Evolutionary conservation across 2,797 vertebrate species (phyloP), one percentile per base, ranked within the genome.

Genomic region (Rousettus madagascariensis): DNA sequence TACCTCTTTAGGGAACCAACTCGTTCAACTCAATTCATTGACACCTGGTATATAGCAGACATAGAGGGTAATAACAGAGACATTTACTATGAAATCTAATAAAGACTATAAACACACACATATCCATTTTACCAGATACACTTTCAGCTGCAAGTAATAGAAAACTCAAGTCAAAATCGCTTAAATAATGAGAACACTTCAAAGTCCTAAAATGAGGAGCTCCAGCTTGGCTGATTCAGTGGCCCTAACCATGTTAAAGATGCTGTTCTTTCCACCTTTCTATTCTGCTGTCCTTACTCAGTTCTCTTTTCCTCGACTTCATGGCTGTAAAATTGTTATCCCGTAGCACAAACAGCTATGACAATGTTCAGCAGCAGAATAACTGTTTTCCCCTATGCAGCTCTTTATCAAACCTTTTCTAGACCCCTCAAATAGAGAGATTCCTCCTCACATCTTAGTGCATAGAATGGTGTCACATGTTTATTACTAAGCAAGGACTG

Each of bases 81-180:
- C 59, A 36, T 55, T 94, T 80, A 79, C 30, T 91, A 38, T 36
- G 79, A 72, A 59, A 80, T 57, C 24, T 63, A 77, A 79, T 15
- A 26, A 77, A 6, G 26, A 74, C 0, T 95, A 5, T 71, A 95
- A 92, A 79, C 46, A 79, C 4, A 82, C 51, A 77, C 30, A 69
- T 86, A 55, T 24, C 7, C 59, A 30, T 49, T 66, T 91, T 86
- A 72, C 63, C 28, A 38, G 36, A 95, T 94, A 80, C 89, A 66
- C 46, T 96, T 96, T 86, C 68, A 92, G 16, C 19, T 75, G 20
- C 8, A n/a, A 85, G 33, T 38, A 59, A n/a, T 66, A 82, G 85
- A 89, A 90, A 85, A 78, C 4, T 13, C 22, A 80, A 86, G 28
- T 91, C 11, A 91, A 97, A 91, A 94, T 59, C 41, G 30, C 36